Evolutionary conservation across 2,113 vertebrate genomes (phyloP).

Genomic region (Myrmecophaga tridactyla): DNA sequence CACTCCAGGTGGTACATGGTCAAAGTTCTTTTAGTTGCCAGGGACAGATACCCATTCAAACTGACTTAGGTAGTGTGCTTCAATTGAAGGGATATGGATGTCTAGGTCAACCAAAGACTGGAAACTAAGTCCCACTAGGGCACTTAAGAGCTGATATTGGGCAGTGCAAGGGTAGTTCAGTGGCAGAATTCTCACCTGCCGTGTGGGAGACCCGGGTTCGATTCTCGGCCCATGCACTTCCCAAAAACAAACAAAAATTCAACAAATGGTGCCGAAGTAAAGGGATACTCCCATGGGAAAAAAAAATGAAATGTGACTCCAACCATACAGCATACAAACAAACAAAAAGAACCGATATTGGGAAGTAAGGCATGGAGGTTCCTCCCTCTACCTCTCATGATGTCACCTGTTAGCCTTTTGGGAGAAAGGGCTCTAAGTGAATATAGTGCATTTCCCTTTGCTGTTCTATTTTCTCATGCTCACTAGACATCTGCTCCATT

Average conservation of each 20-base stretch:
- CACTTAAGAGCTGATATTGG: neutral
- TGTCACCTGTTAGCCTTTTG: neutral
- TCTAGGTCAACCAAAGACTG: neutral
- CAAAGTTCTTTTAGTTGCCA: neutral
- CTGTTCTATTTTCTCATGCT: neutral
- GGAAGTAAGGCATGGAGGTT: neutral
- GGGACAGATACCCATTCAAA: neutral
- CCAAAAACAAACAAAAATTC: too few relatives aligned
- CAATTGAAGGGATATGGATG: neutral
- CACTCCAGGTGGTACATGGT: neutral
- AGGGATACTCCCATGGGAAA: too few relatives aligned
- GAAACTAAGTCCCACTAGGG: neutral
- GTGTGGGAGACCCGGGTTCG: too few relatives aligned
- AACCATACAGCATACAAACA: too few relatives aligned
- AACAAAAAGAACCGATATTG: too few relatives aligned
- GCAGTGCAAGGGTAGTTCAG: too few relatives aligned
- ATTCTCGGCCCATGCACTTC: too few relatives aligned
- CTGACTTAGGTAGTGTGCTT: neutral
- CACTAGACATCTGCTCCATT: neutral
- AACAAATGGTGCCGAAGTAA: too few relatives aligned
- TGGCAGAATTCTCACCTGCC: too few relatives aligned
- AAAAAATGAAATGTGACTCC: too few relatives aligned
- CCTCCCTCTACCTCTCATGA: neutral
- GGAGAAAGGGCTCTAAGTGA: neutral
- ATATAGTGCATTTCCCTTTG: neutral